phyloP scores from a whole-genome alignment of 2,113 vertebrate species.

The Rafetus swinhoei region DNA sequence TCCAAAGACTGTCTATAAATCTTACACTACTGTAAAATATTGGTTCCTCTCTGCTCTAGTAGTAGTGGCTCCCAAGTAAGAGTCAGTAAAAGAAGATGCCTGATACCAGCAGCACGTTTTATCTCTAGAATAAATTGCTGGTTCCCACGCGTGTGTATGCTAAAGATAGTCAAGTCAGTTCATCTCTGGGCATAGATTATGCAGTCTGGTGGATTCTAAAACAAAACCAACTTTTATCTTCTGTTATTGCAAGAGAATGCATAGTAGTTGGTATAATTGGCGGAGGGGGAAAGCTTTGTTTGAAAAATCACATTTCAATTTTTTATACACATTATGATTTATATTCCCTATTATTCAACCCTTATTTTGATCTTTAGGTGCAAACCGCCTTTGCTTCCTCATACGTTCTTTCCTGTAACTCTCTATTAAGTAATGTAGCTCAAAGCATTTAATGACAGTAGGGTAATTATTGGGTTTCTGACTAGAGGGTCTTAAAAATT shows the following conservation, averaged over 20 bases:
- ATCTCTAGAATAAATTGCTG: not conserved
- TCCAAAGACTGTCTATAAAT: fast-evolving
- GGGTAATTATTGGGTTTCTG: not conserved
- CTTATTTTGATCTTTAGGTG: not conserved
- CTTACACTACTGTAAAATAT: fast-evolving
- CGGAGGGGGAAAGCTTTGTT: not conserved
- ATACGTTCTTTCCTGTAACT: not conserved
- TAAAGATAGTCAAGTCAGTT: not conserved
- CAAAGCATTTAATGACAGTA: not conserved
- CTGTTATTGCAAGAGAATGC: not conserved
- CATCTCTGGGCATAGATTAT: not conserved
- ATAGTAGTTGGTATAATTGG: not conserved
- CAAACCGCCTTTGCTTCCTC: not conserved
- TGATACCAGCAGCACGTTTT: not conserved
- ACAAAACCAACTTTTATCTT: not conserved
- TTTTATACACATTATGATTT: not conserved
- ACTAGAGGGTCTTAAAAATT: not conserved
- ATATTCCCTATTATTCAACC: not conserved
- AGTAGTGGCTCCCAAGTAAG: not conserved
- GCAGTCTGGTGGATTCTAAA: not conserved
- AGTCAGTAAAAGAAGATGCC: fast-evolving
- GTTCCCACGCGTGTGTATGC: not conserved
- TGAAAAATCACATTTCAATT: not conserved
- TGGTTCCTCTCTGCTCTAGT: fast-evolving
- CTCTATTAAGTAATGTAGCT: not conserved